Conservation (phyloP, 2,113 vertebrate genomes). For the Semnornis frantzii region DNA sequence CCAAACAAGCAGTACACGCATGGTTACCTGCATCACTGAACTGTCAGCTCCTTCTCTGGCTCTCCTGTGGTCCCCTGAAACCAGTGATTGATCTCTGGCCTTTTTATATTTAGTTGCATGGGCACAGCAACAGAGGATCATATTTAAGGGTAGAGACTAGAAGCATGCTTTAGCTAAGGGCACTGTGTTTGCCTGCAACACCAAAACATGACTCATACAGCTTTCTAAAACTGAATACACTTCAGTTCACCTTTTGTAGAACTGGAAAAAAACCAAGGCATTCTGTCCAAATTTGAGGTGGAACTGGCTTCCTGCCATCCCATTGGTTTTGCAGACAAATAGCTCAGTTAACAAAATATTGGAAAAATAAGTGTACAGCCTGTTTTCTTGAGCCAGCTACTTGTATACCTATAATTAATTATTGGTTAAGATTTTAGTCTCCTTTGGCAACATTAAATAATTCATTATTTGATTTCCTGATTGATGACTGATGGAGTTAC, state of each 20-base stretch:
- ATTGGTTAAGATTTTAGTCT: neutral
- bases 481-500: neutral
- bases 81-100: neutral
- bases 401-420: conserved; percentile 1
- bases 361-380: conserved; percentile 12
- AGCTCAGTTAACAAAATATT: neutral
- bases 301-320: neutral
- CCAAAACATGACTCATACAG: neutral
- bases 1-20: neutral
- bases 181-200: neutral
- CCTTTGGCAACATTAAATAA: conserved; percentile 2
- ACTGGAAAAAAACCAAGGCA: neutral
- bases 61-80: neutral
- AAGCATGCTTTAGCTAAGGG: neutral
- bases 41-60: neutral
- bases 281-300: neutral
- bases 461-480: conserved; percentile 29
- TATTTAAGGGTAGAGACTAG: neutral
- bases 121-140: neutral
- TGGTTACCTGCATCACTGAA: neutral
- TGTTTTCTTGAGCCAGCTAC: neutral
- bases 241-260: conserved; percentile 8
- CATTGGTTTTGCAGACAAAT: neutral
- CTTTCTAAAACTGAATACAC: neutral
- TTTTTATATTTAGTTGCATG: neutral